Base-by-base conservation (phyloP, 1,140 invertebrate species). In the Ephestia elutella region DNA sequence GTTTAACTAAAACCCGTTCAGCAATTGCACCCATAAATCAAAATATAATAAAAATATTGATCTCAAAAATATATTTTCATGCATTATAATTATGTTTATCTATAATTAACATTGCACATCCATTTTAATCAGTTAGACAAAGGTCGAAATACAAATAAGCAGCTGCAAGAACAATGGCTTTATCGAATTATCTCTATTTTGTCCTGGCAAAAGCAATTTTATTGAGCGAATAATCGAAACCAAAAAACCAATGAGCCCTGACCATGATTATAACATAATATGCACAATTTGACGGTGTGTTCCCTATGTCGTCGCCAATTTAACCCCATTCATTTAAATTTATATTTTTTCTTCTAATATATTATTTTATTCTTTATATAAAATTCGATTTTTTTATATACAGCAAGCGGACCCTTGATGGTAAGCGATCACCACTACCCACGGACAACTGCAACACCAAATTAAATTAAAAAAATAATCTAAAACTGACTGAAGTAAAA, bases 231-330 rank as follows among this genome's bases (percentile, higher is more conserved):
- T 53, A 53, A 53, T 53, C 50, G 50, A 53, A 53, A 53, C 21
- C 58, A 64, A 68, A 68, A 68, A 66, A 20, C 55, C 65, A 70
- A 73, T 73, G 63, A 64, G 59, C 65, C 65, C 65, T 68, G 60
- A 72, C 70, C 65, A 61, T 59, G 62, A 55, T 69, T 67, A 65
- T 66, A 66, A 60, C 62, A 69, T 73, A 70, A 73, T 73, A 65
- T 55, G 66, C 59, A 48, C 65, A 70, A 70, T 70, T 73, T 70
- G 19, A 59, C 1, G 38, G n/a, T 44, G 38, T 15, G n/a, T 15
- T 44, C 38, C 38, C 38, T 1, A 44, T 44, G 13, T 15, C 15
- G 5, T n/a, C 15, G 13, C 15, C 5, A 13, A 44, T 44, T 44
- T 8, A 2, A 44, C 38, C 38, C 38, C 9, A 32, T 44, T 44